These are phyloP conservation scores for Pantala flavescens DNA, from an alignment of 1,140 invertebrate species.

Conservation along the genomic window DNA sequence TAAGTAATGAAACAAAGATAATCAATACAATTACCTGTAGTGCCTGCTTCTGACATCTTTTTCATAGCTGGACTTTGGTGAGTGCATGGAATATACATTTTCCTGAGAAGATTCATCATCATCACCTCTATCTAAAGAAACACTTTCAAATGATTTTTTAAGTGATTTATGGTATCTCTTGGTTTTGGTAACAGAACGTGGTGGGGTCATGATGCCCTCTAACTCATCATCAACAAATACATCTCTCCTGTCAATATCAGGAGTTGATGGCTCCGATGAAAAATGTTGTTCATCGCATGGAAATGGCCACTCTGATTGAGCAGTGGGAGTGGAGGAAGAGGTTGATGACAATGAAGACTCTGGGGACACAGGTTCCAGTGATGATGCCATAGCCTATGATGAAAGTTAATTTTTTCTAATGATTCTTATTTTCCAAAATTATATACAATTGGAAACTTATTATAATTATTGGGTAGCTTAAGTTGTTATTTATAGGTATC, in stretches of 20 bases:
- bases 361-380: neutral
- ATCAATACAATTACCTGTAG: too few species aligned
- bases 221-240: neutral
- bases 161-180: neutral
- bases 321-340: neutral
- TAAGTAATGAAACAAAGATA: too few species aligned
- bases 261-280: neutral
- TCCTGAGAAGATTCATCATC: neutral
- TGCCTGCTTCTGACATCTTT: too few species aligned
- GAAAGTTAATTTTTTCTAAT: too few species aligned
- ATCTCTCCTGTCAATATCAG: neutral
- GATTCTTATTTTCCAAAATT: too few species aligned
- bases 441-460: too few species aligned
- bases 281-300: neutral
- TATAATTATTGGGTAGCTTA: too few species aligned
- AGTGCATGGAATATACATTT: too few species aligned
- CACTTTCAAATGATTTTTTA: neutral
- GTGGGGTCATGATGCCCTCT: neutral
- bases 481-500: too few species aligned
- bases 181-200: neutral
- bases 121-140: neutral
- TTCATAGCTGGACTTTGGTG: too few species aligned
- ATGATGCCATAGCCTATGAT: too few species aligned
- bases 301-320: neutral
- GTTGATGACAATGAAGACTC: neutral